These are phyloP conservation scores for Palythoa caribaeorum DNA, from an alignment of 92 coral and sea anemone species.

Conservation along the genomic window DNA sequence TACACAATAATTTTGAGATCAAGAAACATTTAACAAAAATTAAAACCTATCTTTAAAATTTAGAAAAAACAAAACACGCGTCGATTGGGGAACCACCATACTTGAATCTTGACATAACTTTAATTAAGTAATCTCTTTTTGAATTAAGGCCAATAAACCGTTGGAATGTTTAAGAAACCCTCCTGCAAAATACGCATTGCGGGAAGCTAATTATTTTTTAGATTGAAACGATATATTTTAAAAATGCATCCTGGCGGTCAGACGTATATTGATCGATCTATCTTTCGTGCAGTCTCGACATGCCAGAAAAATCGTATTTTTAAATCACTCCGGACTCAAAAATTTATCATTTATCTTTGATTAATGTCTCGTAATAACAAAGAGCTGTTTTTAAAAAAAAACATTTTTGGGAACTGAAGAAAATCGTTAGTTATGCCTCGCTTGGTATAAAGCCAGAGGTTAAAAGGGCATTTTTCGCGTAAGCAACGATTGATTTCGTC, in stretches of 20 bases:
- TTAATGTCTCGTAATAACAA: too few species aligned
- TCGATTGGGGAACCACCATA: not conserved
- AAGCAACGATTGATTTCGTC: too few species aligned
- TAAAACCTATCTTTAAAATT: not conserved
- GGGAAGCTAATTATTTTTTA: not conserved
- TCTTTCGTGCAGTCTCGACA: not conserved
- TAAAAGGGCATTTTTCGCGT: too few species aligned
- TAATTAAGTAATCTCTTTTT: constrained; percentile 42
- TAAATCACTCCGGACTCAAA: not conserved
- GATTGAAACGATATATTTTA: not conserved
- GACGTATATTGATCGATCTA: too few species aligned
- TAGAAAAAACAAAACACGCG: not conserved
- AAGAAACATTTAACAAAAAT: not conserved
- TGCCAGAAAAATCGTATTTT: not conserved
- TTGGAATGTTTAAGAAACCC: constrained; percentile 14
- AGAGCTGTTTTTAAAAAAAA: too few species aligned
- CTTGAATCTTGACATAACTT: not conserved
- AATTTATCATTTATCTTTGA: too few species aligned
- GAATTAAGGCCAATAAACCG: constrained; percentile 3
- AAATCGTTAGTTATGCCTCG: too few species aligned
- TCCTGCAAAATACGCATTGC: constrained; percentile 1
- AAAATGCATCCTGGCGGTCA: not conserved
- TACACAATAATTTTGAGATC: not conserved
- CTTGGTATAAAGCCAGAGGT: too few species aligned
- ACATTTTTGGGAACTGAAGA: too few species aligned